Evolutionary conservation across 2,888 invertebrate species (phyloP).

Genomic region (Campoplex nolae): DNA sequence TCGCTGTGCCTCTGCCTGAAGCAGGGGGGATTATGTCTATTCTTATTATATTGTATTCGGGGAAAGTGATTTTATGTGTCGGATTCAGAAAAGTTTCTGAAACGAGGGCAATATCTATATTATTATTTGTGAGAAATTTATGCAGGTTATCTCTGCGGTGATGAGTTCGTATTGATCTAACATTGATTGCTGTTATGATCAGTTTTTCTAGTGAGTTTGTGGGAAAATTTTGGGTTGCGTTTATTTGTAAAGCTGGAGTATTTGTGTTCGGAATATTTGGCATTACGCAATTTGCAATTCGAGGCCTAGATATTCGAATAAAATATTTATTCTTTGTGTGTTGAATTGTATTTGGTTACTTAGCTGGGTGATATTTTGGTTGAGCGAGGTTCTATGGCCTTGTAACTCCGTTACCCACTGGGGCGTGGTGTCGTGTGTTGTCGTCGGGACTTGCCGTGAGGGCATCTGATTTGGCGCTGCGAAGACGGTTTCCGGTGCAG

Average conservation of each 20-base stretch:
- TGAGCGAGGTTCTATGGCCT: not conserved
- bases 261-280: not conserved
- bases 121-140: conserved; percentile 8
- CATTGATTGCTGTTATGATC: not conserved
- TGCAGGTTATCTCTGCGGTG: conserved; percentile 1
- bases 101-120: conserved; percentile 15
- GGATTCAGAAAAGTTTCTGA: conserved; percentile 30
- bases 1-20: conserved; percentile 68
- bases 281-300: not conserved
- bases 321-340: conserved; percentile 3
- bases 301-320: conserved; percentile 12
- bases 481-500: not conserved
- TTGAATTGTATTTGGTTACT: conserved; percentile 1
- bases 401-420: not conserved
- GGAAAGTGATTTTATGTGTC: conserved; percentile 58
- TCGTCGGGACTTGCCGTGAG: not conserved
- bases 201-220: not conserved
- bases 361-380: not conserved
- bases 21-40: conserved; percentile 52
- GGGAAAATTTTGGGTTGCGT: not conserved
- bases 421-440: not conserved
- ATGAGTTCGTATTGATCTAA: not conserved
- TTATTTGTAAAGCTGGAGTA: not conserved
- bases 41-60: conserved; percentile 57
- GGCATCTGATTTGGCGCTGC: not conserved